Evolutionary conservation across 1,140 invertebrate genomes (phyloP).

Genomic region (Chironomus tepperi): DNA sequence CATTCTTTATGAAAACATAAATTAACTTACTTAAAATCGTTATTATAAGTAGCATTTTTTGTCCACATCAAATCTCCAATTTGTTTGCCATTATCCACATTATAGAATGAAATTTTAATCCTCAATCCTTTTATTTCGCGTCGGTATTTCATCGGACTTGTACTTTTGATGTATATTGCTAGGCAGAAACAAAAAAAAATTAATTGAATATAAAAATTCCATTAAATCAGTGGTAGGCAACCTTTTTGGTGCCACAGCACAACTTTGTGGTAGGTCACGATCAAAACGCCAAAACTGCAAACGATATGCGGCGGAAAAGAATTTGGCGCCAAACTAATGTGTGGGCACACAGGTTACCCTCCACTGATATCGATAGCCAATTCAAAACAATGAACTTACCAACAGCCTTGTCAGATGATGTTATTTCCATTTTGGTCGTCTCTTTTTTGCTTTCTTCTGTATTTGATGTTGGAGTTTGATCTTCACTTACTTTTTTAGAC

Average conservation of each 20-base stretch:
- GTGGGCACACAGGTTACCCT: too few relatives aligned
- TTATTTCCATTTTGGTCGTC: not conserved
- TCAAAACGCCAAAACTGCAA: too few relatives aligned
- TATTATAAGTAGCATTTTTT: not conserved
- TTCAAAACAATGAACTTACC: not conserved
- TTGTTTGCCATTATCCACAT: not conserved
- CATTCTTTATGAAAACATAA: not conserved
- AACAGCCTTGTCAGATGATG: not conserved
- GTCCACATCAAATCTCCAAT: not conserved
- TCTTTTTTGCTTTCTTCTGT: not conserved
- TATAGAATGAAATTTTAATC: not conserved
- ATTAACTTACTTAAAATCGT: not conserved
- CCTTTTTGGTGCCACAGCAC: too few relatives aligned
- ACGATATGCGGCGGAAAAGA: too few relatives aligned
- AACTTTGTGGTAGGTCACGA: too few relatives aligned
- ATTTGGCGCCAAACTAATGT: too few relatives aligned
- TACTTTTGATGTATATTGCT: not conserved
- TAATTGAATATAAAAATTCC: not conserved
- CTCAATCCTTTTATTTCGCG: not conserved
- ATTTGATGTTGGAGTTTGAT: not conserved
- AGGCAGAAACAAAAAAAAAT: not conserved
- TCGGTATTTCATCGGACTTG: not conserved
- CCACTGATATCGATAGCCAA: too few relatives aligned
- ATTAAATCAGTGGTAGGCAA: too few relatives aligned
- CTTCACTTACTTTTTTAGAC: not conserved